Conservation (phyloP, 2,888 invertebrate species). For the Drosophila antonietae region DNA sequence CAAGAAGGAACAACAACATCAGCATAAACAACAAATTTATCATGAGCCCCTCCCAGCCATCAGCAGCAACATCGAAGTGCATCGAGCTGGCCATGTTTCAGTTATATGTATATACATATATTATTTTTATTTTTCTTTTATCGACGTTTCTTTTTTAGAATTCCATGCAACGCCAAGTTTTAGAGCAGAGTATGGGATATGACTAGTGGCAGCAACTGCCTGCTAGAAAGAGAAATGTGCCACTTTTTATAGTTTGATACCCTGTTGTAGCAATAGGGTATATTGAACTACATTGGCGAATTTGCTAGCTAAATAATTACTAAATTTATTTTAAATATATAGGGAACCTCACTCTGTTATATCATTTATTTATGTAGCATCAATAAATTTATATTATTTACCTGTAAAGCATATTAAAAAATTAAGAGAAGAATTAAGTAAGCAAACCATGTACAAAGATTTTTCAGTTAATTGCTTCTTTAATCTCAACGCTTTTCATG, state of each 20-base stretch:
- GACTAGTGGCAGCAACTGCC: constrained; percentile 1
- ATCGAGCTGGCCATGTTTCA: constrained; percentile 50
- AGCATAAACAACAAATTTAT: constrained; percentile 9
- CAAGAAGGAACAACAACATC: constrained; percentile 4
- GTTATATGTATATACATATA: constrained; percentile 43
- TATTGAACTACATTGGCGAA: no score
- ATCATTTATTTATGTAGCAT: no score
- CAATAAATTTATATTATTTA: no score
- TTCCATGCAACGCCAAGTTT: constrained; percentile 16
- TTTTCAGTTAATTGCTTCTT: no score
- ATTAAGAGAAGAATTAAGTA: no score
- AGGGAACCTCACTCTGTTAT: no score
- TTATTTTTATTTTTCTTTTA: constrained; percentile 33
- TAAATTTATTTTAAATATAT: no score
- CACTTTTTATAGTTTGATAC: background rate
- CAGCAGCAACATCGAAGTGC: constrained; percentile 27
- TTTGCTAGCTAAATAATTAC: background rate
- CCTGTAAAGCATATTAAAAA: no score
- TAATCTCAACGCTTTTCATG: no score
- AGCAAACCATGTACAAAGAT: no score
- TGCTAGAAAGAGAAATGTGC: constrained; percentile 3
- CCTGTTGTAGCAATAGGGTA: background rate
- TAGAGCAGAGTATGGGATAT: background rate
- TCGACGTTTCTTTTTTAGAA: constrained; percentile 22
- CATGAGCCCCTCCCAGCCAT: background rate